A percentile compares a stretch with the other conserved stretches of the same genome.
Conservation (phyloP, 2,888 invertebrate species). For the Erynnis tages region DNA sequence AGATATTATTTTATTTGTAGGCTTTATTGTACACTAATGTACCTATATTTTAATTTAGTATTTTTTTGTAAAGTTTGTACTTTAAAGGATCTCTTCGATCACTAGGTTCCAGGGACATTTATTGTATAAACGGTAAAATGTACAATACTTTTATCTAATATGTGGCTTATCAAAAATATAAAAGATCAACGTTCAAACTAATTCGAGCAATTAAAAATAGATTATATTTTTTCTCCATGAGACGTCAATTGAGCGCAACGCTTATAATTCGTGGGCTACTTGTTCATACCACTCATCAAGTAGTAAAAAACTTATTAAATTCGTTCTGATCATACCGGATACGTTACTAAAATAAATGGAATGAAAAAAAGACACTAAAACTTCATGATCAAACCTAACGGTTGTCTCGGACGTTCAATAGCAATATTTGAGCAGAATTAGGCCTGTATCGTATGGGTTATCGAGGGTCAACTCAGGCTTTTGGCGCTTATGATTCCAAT, state of each 20-base stretch:
- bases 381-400: slow-evolving; percentile 5
- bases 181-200: too few relatives aligned
- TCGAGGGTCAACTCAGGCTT: background rate
- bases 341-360: slow-evolving; percentile 7
- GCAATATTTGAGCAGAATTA: background rate
- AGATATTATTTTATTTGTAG: too few relatives aligned
- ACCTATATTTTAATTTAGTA: too few relatives aligned
- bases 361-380: slow-evolving; percentile 3
- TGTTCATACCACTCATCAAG: slow-evolving; percentile 1
- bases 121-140: too few relatives aligned
- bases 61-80: too few relatives aligned
- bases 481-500: background rate
- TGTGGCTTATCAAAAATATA: too few relatives aligned
- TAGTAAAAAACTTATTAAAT: slow-evolving; percentile 13
- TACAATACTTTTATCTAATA: too few relatives aligned
- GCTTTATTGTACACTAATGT: too few relatives aligned
- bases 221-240: too few relatives aligned
- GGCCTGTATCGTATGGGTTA: background rate
- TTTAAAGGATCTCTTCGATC: too few relatives aligned
- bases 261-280: background rate
- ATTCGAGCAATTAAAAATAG: too few relatives aligned
- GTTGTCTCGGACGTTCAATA: background rate
- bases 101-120: too few relatives aligned
- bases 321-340: slow-evolving; percentile 12
- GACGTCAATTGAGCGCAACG: background rate